Percentiles rank a stretch among this genome's conserved stretches.
These are phyloP conservation scores for Lithobates pipiens DNA, from an alignment of 2,797 vertebrate species.

Conservation along the genomic window DNA sequence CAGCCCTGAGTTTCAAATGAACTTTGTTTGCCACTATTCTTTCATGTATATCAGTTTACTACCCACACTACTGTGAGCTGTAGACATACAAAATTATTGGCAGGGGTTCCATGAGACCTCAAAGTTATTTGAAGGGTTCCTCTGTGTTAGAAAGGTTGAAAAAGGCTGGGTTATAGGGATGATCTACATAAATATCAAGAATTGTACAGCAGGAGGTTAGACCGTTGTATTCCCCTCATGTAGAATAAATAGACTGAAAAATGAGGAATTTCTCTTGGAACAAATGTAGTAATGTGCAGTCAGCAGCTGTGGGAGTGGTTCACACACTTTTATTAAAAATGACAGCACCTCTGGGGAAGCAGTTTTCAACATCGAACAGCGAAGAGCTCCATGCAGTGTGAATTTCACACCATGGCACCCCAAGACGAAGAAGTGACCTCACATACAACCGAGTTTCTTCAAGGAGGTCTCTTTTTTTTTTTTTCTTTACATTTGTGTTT, in stretches of 20 bases:
- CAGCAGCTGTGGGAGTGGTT: constrained; percentile 53
- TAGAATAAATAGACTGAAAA: constrained; percentile 29
- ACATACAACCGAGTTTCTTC: constrained; percentile 16
- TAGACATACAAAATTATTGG: no score
- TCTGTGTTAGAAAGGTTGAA: background rate
- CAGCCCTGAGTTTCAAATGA: no score
- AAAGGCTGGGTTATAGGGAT: background rate
- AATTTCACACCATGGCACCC: constrained; percentile 50
- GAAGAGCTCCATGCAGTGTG: constrained; percentile 38
- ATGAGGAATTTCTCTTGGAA: constrained; percentile 21
- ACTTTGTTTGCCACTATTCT: no score
- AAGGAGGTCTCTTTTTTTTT: constrained; percentile 6
- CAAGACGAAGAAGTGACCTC: constrained; percentile 42
- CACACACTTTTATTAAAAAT: constrained; percentile 51
- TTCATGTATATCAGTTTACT: no score
- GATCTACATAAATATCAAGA: background rate
- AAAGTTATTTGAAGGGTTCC: no score
- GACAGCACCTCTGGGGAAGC: constrained; percentile 54
- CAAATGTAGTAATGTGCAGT: constrained; percentile 39
- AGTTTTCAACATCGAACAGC: constrained; percentile 43
- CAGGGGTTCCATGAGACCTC: no score
- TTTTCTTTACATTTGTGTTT: constrained; percentile 17
- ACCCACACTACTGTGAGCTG: no score
- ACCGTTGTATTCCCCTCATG: constrained; percentile 5
- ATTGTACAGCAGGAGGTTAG: constrained; percentile 30